Percentiles rank a stretch among this genome's conserved stretches.
These are phyloP conservation scores for Cantharis flavilabris DNA, from an alignment of 2,888 invertebrate genomes.

Conservation along the genomic window DNA sequence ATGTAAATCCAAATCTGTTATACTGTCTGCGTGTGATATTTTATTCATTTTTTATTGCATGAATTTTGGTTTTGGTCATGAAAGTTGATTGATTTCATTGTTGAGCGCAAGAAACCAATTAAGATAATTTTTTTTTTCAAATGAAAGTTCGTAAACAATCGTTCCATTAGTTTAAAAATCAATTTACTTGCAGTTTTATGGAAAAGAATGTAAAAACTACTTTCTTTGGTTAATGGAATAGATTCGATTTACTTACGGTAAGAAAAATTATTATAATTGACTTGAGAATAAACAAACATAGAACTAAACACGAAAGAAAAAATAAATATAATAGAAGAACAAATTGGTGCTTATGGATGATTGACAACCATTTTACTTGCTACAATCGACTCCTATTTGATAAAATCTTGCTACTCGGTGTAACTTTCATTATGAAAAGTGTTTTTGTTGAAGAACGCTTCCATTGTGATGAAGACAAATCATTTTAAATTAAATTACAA, in stretches of 20 bases:
- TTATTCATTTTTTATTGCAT: background rate
- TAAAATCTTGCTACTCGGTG: background rate
- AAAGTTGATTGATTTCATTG: background rate
- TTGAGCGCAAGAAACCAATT: background rate
- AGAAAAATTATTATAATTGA: background rate
- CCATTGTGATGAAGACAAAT: background rate
- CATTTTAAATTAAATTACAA: background rate
- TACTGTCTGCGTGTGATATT: background rate
- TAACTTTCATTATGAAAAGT: background rate
- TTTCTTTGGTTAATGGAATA: background rate
- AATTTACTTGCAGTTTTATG: background rate
- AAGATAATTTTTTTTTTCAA: background rate
- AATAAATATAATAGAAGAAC: background rate
- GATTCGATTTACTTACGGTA: background rate
- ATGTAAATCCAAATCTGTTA: conserved; percentile 13
- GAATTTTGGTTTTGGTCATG: background rate
- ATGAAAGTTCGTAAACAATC: background rate
- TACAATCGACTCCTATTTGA: background rate
- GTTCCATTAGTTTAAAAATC: background rate
- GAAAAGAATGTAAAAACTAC: background rate
- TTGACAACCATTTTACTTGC: background rate
- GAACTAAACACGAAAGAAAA: background rate
- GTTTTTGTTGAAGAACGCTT: background rate
- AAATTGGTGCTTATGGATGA: background rate
- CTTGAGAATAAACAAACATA: background rate